Evolutionary conservation across 2,113 vertebrate genomes (phyloP).

Genomic region (Corythoichthys haematopterus): DNA sequence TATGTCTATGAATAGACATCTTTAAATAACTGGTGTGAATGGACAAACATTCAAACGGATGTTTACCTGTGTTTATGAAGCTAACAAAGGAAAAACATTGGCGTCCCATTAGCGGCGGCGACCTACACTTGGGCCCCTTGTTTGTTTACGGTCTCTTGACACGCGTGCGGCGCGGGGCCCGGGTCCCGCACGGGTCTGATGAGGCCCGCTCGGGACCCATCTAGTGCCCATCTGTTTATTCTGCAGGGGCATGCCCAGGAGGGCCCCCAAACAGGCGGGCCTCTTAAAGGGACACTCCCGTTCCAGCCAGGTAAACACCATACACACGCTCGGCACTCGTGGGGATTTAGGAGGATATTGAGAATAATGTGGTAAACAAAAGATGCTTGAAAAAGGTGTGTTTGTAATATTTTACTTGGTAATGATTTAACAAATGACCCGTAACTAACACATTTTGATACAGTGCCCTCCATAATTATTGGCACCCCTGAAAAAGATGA

Average conservation of each 20-base stretch:
- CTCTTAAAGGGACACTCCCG: slow-evolving; percentile 3
- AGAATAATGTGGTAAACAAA: not conserved
- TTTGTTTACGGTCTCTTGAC: slow-evolving; percentile 7
- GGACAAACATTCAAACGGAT: not conserved
- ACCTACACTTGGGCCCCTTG: not conserved
- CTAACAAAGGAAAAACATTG: not conserved
- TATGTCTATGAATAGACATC: not conserved
- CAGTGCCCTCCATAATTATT: no score
- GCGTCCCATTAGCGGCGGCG: not conserved
- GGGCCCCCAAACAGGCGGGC: not conserved
- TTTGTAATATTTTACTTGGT: not conserved
- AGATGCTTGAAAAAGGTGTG: not conserved
- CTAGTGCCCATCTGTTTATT: slow-evolving; percentile 10
- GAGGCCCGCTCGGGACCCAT: slow-evolving; percentile 4
- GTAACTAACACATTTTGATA: no score
- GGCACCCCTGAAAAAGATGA: no score
- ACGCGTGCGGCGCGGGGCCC: not conserved
- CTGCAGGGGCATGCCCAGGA: slow-evolving; percentile 1
- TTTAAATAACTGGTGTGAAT: not conserved
- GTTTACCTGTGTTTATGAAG: not conserved
- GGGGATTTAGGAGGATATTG: not conserved
- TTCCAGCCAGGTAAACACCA: slow-evolving; percentile 4
- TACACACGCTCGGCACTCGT: not conserved
- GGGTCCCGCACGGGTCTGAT: not conserved
- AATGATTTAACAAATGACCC: not conserved